Evolutionary conservation across 2,888 invertebrate species (phyloP).

Genomic region (Loripinus fragilis): DNA sequence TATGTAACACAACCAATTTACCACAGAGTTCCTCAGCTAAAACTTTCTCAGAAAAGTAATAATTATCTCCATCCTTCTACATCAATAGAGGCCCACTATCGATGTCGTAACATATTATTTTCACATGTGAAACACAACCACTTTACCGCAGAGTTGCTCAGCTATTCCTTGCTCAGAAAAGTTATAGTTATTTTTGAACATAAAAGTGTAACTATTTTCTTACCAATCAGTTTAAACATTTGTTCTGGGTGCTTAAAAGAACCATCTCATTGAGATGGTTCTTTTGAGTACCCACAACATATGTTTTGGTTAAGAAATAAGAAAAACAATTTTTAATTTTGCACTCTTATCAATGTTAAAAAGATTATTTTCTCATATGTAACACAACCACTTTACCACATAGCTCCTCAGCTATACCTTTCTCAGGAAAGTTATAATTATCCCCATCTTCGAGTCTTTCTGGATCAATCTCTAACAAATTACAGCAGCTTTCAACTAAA

Average conservation of each 20-base stretch:
- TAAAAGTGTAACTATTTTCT: too few relatives aligned
- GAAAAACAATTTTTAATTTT: too few relatives aligned
- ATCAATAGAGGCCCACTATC: too few relatives aligned
- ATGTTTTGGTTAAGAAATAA: too few relatives aligned
- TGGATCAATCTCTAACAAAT: constrained; percentile 69
- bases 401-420: constrained; percentile 67
- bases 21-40: constrained; percentile 67
- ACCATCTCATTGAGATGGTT: too few relatives aligned
- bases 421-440: constrained; percentile 64
- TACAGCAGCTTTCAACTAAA: constrained; percentile 71
- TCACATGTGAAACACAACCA: constrained; percentile 63
- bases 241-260: too few relatives aligned
- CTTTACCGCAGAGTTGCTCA: constrained; percentile 66
- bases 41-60: constrained; percentile 67
- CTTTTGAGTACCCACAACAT: too few relatives aligned
- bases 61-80: constrained; percentile 53
- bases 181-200: constrained; percentile 62
- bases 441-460: constrained; percentile 52
- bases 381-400: constrained; percentile 66
- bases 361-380: constrained; percentile 41
- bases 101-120: too few relatives aligned
- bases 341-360: too few relatives aligned
- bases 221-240: too few relatives aligned
- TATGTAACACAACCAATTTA: constrained; percentile 62
- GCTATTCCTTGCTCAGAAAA: constrained; percentile 68